phyloP scores from a whole-genome alignment of 2,888 invertebrate species.

The Eurois occulta region DNA sequence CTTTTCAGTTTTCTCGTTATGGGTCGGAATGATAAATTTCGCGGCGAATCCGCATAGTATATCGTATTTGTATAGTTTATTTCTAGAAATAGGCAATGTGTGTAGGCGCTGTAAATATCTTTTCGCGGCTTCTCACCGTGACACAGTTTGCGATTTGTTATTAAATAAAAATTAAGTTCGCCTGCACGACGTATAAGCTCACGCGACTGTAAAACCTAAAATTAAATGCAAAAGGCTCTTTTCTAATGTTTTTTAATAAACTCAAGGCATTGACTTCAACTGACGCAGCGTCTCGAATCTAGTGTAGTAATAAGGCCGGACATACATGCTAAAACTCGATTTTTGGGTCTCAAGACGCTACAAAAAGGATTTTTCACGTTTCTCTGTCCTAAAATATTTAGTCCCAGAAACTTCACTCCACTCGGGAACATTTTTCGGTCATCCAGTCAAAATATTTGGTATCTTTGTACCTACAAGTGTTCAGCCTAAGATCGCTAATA shows the following conservation, averaged over 20 bases:
- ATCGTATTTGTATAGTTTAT: conserved; percentile 31
- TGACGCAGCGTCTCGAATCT: neutral
- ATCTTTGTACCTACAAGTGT: neutral
- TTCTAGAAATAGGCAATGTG: conserved; percentile 40
- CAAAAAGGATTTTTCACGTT: neutral
- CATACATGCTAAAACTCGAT: too few relatives aligned
- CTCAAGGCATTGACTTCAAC: neutral
- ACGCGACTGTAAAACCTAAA: neutral
- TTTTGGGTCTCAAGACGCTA: too few relatives aligned
- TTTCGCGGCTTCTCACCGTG: conserved; percentile 14
- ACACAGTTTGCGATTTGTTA: conserved; percentile 23
- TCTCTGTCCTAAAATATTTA: neutral
- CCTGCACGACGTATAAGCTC: neutral
- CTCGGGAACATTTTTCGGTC: neutral
- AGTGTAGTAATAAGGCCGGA: neutral
- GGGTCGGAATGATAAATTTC: neutral
- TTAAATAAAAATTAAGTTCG: neutral
- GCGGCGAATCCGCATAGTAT: neutral
- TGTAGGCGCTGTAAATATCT: conserved; percentile 14
- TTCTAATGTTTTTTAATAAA: neutral
- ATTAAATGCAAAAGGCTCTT: neutral
- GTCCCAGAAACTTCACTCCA: neutral
- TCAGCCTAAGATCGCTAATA: neutral
- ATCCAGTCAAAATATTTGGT: neutral
- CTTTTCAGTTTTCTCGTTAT: neutral